Percentiles rank a stretch among this genome's conserved stretches.
Evolutionary conservation across 1,140 invertebrate genomes (phyloP).

Genomic region (Babylonia areolata): DNA sequence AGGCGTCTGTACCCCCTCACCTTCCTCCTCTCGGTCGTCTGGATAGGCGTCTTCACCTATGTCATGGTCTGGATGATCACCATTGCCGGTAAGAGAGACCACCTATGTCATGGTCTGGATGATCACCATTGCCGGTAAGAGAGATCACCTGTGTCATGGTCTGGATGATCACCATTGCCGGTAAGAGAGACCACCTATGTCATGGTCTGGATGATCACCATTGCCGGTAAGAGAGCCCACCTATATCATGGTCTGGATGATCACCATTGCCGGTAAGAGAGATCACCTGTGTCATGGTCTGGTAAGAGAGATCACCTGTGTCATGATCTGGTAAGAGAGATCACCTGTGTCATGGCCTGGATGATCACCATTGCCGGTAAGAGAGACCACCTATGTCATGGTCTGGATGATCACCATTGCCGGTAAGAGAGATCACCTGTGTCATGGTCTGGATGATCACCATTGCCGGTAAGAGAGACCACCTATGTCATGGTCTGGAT

Average conservation of each 20-base stretch:
- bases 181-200: too few species aligned
- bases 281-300: too few species aligned
- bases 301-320: too few species aligned
- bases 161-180: too few species aligned
- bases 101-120: too few species aligned
- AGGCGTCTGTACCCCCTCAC: slow-evolving; percentile 88
- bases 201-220: too few species aligned
- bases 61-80: slow-evolving; percentile 95
- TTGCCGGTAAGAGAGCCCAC: too few species aligned
- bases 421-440: slow-evolving; percentile 85
- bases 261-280: too few species aligned
- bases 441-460: slow-evolving; percentile 95
- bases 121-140: too few species aligned
- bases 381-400: slow-evolving; percentile 89
- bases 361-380: slow-evolving; percentile 86
- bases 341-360: slow-evolving; percentile 94
- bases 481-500: slow-evolving; percentile 95
- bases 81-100: slow-evolving; percentile 79
- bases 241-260: too few species aligned
- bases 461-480: slow-evolving; percentile 79
- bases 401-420: slow-evolving; percentile 94
- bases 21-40: slow-evolving; percentile 90
- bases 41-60: slow-evolving; percentile 92
- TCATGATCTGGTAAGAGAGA: too few species aligned
- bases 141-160: too few species aligned